Conservation (phyloP, 2,888 invertebrate species). For the Drosophila mimetica region DNA sequence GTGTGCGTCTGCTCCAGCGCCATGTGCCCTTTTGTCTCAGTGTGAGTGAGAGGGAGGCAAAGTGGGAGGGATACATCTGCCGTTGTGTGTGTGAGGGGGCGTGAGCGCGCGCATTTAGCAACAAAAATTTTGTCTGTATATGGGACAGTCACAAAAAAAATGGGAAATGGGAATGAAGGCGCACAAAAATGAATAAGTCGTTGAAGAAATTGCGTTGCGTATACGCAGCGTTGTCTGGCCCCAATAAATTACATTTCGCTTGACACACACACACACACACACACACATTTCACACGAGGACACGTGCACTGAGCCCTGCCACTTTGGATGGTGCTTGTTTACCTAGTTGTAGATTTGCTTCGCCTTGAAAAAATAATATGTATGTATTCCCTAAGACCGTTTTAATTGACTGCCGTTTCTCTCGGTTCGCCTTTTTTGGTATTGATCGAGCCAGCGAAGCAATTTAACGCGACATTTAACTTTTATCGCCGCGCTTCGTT, state of each 20-base stretch:
- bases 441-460: constrained; percentile 63
- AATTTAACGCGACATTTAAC: constrained; percentile 71
- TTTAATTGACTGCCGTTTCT: constrained; percentile 65
- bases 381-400: constrained; percentile 47
- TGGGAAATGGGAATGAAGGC: background rate
- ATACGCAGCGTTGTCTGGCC: constrained; percentile 63
- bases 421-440: constrained; percentile 13
- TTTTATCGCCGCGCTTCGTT: constrained; percentile 66
- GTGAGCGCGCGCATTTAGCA: constrained; percentile 74
- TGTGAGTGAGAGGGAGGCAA: constrained; percentile 13
- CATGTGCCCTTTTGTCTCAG: constrained; percentile 31
- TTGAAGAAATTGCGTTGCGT: constrained; percentile 49
- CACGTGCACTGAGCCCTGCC: constrained; percentile 16
- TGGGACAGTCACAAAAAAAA: constrained; percentile 53
- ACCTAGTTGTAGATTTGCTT: constrained; percentile 26
- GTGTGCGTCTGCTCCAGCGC: constrained; percentile 52
- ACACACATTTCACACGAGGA: constrained; percentile 4
- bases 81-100: constrained; percentile 46
- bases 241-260: constrained; percentile 54
- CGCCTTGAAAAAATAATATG: constrained; percentile 6
- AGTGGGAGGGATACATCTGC: constrained; percentile 17
- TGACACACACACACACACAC: constrained; percentile 39
- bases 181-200: constrained; percentile 32
- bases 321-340: constrained; percentile 21
- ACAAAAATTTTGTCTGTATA: constrained; percentile 68